Base-by-base conservation (phyloP, 2,113 vertebrate genomes). In the human region DNA sequence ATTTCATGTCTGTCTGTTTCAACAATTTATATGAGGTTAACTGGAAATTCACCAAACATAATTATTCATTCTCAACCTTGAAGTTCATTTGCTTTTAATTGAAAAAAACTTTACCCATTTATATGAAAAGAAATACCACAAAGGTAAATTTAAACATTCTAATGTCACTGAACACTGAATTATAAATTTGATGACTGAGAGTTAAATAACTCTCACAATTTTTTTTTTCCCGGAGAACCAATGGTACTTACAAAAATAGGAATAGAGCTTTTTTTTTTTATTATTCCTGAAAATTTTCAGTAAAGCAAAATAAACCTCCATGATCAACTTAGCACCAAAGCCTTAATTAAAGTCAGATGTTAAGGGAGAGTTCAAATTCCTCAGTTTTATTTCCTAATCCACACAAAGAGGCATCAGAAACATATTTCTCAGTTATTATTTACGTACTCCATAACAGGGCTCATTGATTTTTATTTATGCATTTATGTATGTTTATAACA, bases 301-400 rank as follows among this genome's bases (percentile, higher is more conserved):
- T 55, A 89, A 94, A 96, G 83, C 45, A 76, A 91, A 91, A 75
- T 55, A 94, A 70, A 94, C 11, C 52, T 76, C 20, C 91, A 23
- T 64, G 23, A 95, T 92, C 86, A 90, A 92, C 80, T 94, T 84
- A 96, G 87, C 89, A 32, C 17, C 70, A 87, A 88, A 72, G n/a
- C 50, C 48, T 96, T 95, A 82, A 92, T 96, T 81, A 96, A 90
- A 96, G 64, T 97, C 87, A 79, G 35, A 90, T 93, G 79, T 80
- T 93, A 73, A 79, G 30, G 59, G 48, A 78, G 22, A 85, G 35
- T 80, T 93, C 89, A 80, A 43, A 48, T 84, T 97, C 48, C 55
- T 89, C 76, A 40, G 73, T 93, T 93, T 91, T 93, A 70, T 40
- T 88, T 94, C 50, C 43, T 81, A 97, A 61, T 38, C n/a, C 50